Evolutionary conservation across 2,888 invertebrate species (phyloP), one percentile per base, ranked within the genome.

Genomic region (Octodonta nipae): DNA sequence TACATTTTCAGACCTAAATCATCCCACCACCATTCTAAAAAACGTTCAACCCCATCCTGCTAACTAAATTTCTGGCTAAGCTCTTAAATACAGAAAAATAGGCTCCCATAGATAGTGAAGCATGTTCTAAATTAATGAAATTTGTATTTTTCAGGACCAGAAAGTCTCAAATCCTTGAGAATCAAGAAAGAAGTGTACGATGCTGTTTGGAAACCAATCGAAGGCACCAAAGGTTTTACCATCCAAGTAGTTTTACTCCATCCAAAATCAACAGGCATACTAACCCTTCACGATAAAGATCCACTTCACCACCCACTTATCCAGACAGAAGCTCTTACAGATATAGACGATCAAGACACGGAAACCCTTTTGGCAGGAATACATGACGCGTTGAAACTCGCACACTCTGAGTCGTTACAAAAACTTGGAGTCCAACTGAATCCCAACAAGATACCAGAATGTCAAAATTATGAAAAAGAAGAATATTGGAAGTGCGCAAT

Each of bases 271-370:
- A 64, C 68, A n/a, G 86, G 86, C 0, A 66, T 70, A 4, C 47
- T 86, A 0, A 71, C 68, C 52, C 64, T 92, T 7, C 73, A 70
- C 47, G 75, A 78, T 26, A 73, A 65, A 15, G 73, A 88, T 61
- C 85, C 87, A 0, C 69, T 75, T 24, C 73, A 77, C 20, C 73
- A 77, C 46, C 87, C 89, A 0, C 60, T 73, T 5, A 73, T 91
- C 46, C 74, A 82, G 46, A 78, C 85, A 0, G 84, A 88, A 49
- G 89, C 88, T 54, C 69, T 87, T 37, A 67, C 70, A 0, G 70
- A 82, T 50, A 64, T 66, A 10, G 60, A 55, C 15, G 51, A 54
- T 13, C 34, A 45, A 14, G 85, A 86, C 46, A 54, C 74, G 1
- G 65, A 70, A 10, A 75, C 73, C 1, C 57, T 78, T 5, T 63